phyloP scores from a whole-genome alignment of 2,888 invertebrate genomes.

The Drosophila rellima region DNA sequence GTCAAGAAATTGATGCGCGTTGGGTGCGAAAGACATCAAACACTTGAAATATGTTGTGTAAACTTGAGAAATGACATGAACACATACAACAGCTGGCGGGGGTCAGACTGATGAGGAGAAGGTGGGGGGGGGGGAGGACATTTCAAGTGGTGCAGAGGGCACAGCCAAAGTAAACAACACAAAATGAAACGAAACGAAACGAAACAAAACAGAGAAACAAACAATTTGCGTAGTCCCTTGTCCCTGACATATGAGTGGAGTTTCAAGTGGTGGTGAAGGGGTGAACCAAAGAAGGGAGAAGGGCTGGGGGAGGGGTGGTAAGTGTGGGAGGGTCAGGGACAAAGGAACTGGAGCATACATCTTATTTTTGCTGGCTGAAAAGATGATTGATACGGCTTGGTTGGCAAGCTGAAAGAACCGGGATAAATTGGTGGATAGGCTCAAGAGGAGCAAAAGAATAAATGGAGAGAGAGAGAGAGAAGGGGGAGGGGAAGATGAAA shows the following conservation, averaged over 20 bases:
- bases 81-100: conserved; percentile 15
- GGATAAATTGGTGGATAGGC: neutral
- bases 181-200: conserved; percentile 43
- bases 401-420: conserved; percentile 19
- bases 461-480: neutral
- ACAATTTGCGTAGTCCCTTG: conserved; percentile 65
- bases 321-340: neutral
- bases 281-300: neutral
- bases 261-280: conserved; percentile 5
- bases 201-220: conserved; percentile 55
- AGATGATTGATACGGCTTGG: conserved; percentile 74
- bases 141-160: conserved; percentile 40
- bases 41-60: conserved; percentile 79
- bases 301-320: neutral
- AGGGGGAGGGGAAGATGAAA: neutral
- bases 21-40: conserved; percentile 77
- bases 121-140: neutral
- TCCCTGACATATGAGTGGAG: conserved; percentile 56
- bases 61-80: conserved; percentile 78
- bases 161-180: conserved; percentile 63
- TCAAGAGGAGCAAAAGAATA: neutral
- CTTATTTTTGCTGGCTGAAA: conserved; percentile 66
- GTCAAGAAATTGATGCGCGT: conserved; percentile 73
- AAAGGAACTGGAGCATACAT: conserved; percentile 35
- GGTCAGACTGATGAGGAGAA: neutral